Evolutionary conservation across 2,797 vertebrate genomes (phyloP), one percentile per base, ranked within the genome.

Genomic region (Chrysocyon brachyurus): DNA sequence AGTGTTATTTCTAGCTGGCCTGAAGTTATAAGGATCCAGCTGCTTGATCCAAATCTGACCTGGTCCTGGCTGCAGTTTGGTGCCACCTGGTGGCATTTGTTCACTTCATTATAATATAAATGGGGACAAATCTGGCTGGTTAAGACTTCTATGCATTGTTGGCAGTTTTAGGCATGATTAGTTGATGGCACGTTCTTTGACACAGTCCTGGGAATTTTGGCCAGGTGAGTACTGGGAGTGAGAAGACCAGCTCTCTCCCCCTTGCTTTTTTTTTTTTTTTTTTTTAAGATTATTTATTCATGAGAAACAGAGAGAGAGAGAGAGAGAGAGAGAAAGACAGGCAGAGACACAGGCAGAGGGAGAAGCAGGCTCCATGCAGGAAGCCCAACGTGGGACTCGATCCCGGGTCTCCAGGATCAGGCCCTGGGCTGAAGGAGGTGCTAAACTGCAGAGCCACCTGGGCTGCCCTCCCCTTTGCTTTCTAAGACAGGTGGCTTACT

Each of bases 1-100:
- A 56, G 28, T 85, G 33, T 89, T 95, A 52, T 56, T 83, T 97
- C 59, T 92, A 81, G 49, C 26, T 93, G 68, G 12, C 28, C 28
- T 59, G 59, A 19, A 64, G 52, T 89, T 93, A 75, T 0, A 68
- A 79, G 61, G 36, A 61, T 61, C 15, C 22, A 86, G 36, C 36
- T 64, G 36, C 61, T 40, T 95, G 85, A 87, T 87, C 40, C 24
- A 68, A n/a, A 79, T 87, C 81, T 95, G 57, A 87, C 33, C 19
- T 57, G n/a, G n/a, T 94, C 40, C 26, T 96, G 33, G 40, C 72
- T 95, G 8, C 26, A 15, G 31, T 94, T 92, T 96, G 88, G 88
- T 93, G 94, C 97, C 95, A 93, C 49, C 95, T 98, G 91, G 95
- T 96, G 97, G 97, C 63, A 82, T 87, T 90, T 95, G 56, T 95